These are phyloP conservation scores for Conger conger DNA, from an alignment of 2,113 vertebrate species.

Conservation along the genomic window DNA sequence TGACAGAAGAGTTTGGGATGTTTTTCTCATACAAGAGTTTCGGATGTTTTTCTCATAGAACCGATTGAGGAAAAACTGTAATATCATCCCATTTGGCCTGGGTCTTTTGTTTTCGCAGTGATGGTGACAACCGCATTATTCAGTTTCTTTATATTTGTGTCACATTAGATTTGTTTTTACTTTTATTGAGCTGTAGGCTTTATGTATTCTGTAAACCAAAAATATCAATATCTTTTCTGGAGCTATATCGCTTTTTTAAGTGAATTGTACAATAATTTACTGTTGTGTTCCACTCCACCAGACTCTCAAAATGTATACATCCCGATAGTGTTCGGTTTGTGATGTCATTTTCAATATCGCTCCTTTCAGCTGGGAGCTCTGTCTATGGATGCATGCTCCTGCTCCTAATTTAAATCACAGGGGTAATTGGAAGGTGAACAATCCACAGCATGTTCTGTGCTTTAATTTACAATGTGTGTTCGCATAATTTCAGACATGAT, in stretches of 20 bases:
- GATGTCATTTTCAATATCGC: background rate
- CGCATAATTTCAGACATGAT: background rate
- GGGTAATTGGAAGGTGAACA: background rate
- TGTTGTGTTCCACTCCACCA: background rate
- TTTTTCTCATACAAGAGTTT: no score
- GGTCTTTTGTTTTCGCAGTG: background rate
- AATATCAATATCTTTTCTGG: background rate
- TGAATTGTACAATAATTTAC: background rate
- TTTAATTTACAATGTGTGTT: conserved; percentile 4
- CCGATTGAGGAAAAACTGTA: no score
- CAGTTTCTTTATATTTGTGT: background rate
- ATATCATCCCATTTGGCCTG: background rate
- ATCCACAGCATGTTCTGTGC: background rate
- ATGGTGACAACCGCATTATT: no score
- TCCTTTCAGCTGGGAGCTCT: background rate
- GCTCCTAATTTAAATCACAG: background rate
- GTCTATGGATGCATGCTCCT: conserved; percentile 10
- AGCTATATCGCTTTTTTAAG: background rate
- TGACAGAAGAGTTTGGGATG: no score
- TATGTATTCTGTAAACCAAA: background rate
- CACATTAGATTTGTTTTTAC: background rate
- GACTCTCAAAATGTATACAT: background rate
- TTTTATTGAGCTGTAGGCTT: background rate
- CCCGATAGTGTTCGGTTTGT: background rate
- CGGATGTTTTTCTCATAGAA: no score